phyloP scores from a whole-genome alignment of 1,140 invertebrate genomes.

The Venturia canescens region DNA sequence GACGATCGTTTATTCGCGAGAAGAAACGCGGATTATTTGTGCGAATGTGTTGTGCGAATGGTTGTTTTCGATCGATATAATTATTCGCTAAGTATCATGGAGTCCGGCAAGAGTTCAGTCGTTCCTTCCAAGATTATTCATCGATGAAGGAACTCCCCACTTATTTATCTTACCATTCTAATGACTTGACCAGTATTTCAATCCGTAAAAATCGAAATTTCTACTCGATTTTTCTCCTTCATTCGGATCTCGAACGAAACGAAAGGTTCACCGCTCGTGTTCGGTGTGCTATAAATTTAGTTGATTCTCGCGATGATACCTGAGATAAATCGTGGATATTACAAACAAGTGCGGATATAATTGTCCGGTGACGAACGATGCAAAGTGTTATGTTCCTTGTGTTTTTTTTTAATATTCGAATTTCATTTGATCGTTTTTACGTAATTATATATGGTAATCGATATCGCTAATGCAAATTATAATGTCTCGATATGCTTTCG shows the following conservation, averaged over 20 bases:
- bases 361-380: no score
- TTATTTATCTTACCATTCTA: not conserved
- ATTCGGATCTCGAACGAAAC: no score
- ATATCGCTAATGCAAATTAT: conserved; percentile 22
- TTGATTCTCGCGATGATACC: no score
- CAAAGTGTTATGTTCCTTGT: not conserved
- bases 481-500: conserved; percentile 21
- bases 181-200: no score
- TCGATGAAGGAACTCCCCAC: conserved; percentile 27
- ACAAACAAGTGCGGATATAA: no score
- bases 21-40: not conserved
- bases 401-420: not conserved
- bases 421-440: not conserved
- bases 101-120: conserved; percentile 50
- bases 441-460: not conserved
- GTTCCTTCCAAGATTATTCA: conserved; percentile 53
- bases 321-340: no score
- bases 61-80: conserved; percentile 6
- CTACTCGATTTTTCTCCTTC: no score
- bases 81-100: conserved; percentile 6
- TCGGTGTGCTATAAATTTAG: no score
- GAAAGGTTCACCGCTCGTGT: no score
- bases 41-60: conserved; percentile 6
- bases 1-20: not conserved
- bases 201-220: no score